Evolutionary conservation across 2,888 invertebrate genomes (phyloP).

Genomic region (Andricus quercusramuli): DNA sequence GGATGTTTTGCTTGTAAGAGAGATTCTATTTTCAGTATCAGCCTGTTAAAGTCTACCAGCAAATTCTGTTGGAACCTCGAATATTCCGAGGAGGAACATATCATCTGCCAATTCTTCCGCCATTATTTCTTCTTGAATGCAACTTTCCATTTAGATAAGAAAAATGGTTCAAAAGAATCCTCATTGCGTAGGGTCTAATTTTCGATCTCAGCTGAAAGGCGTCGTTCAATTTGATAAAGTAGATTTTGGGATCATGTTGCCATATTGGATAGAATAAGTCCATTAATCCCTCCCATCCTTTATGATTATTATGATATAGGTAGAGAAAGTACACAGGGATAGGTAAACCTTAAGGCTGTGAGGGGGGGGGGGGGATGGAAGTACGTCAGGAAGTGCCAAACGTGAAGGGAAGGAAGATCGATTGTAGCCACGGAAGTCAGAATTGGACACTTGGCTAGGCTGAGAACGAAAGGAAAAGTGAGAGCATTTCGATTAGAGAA

Average conservation of each 20-base stretch:
- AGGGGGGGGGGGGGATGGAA: conserved; percentile 13
- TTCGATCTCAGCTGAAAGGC: neutral
- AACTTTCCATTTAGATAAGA: neutral
- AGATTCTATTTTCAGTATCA: neutral
- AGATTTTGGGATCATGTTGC: neutral
- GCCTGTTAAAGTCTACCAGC: neutral
- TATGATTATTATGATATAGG: neutral
- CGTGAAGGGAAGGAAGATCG: conserved; percentile 35
- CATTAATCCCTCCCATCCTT: neutral
- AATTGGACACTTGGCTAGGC: neutral
- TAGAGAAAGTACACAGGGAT: neutral
- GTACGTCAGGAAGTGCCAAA: conserved; percentile 28
- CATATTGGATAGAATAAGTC: neutral
- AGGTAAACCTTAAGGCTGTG: neutral
- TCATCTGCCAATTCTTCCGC: neutral
- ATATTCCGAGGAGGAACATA: neutral
- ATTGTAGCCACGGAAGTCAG: neutral
- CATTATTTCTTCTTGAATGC: neutral
- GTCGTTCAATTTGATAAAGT: neutral
- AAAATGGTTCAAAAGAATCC: neutral
- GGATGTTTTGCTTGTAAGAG: neutral
- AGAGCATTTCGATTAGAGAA: neutral
- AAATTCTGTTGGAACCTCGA: no score
- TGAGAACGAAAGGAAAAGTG: neutral
- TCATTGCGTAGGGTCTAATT: neutral